Evolutionary conservation across 1,140 invertebrate genomes (phyloP).

Genomic region (Pogonomyrmex barbatus): DNA sequence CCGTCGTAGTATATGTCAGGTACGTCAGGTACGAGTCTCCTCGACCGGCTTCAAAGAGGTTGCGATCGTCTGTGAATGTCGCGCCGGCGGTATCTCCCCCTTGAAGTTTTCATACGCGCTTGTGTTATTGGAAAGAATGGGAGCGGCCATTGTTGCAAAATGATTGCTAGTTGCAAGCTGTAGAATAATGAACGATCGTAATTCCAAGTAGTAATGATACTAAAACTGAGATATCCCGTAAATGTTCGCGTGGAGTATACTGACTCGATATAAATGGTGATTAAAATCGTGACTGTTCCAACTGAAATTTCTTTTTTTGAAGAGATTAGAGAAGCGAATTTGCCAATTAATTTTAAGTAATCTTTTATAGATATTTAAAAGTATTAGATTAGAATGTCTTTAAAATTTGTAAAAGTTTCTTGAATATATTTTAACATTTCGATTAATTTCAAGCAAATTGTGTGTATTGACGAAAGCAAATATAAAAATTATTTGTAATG

Average conservation of each 20-base stretch:
- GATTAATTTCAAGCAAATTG: slow-evolving; percentile 47
- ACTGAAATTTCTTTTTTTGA: background rate
- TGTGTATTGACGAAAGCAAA: slow-evolving; percentile 26
- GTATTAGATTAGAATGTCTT: background rate
- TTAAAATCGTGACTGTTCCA: background rate
- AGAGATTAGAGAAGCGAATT: background rate
- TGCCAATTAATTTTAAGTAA: background rate
- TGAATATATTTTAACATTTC: background rate
- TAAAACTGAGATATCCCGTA: slow-evolving; percentile 35
- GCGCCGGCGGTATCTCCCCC: slow-evolving; percentile 6
- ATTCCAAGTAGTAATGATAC: slow-evolving; percentile 38
- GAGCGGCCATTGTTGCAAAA: slow-evolving; percentile 53
- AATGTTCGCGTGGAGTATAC: background rate
- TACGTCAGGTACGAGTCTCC: slow-evolving; percentile 12
- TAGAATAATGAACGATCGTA: slow-evolving; percentile 41
- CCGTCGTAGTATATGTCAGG: background rate
- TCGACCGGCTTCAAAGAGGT: slow-evolving; percentile 46
- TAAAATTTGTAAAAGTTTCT: background rate
- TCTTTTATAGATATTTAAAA: background rate
- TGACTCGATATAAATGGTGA: background rate
- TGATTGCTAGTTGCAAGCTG: slow-evolving; percentile 43
- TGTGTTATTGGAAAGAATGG: slow-evolving; percentile 29
- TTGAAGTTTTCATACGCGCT: slow-evolving; percentile 24
- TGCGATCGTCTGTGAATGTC: slow-evolving; percentile 30
- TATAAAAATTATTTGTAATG: slow-evolving; percentile 60